phyloP scores from a whole-genome alignment of 2,888 invertebrate species.

The Trachelus iudaicus region DNA sequence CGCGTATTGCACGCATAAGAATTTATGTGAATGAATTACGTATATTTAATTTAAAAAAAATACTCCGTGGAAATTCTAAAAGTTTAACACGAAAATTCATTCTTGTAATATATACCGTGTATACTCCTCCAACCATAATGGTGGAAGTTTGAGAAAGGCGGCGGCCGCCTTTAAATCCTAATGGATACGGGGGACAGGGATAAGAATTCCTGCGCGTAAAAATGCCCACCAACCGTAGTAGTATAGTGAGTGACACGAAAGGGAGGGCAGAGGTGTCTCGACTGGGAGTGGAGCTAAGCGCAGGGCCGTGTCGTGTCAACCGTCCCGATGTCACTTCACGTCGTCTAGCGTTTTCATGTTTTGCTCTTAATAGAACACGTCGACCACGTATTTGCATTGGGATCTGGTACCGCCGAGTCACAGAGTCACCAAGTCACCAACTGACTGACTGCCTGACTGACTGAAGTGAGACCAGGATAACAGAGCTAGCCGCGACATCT shows the following conservation, averaged over 20 bases:
- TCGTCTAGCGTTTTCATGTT: constrained; percentile 27
- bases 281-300: constrained; percentile 44
- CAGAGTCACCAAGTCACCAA: not conserved
- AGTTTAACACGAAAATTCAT: not conserved
- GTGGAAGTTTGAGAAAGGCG: not conserved
- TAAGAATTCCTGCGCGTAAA: constrained; percentile 33
- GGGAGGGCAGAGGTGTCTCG: constrained; percentile 10
- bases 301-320: constrained; percentile 60
- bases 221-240: constrained; percentile 38
- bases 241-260: constrained; percentile 2
- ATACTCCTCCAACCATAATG: not conserved
- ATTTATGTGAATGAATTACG: too few relatives aligned
- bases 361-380: constrained; percentile 33
- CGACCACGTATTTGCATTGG: not conserved
- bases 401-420: not conserved
- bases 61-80: not conserved
- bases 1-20: too few relatives aligned
- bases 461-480: constrained; percentile 48
- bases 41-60: not conserved
- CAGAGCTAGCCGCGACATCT: constrained; percentile 20
- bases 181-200: not conserved
- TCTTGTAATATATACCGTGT: not conserved
- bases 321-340: constrained; percentile 57
- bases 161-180: not conserved
- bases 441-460: constrained; percentile 29